These are phyloP conservation scores for Equus przewalskii DNA, from an alignment of 2,113 vertebrate species.

Conservation along the genomic window DNA sequence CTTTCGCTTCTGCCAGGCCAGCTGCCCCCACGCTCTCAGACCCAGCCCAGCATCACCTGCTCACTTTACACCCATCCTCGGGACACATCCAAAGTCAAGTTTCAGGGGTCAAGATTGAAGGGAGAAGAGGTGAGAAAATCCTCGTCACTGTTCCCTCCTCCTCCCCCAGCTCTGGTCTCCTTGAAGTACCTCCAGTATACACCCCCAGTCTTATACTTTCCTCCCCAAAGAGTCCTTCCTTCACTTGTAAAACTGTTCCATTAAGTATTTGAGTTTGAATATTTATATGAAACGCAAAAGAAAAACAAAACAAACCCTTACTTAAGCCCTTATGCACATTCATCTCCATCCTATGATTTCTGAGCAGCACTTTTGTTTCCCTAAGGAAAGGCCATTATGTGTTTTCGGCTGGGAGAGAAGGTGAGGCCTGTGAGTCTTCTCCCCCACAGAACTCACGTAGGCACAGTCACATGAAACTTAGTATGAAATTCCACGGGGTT, in stretches of 20 bases:
- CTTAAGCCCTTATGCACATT: neutral
- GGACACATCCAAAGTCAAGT: neutral
- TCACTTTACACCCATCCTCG: neutral
- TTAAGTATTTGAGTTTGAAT: neutral
- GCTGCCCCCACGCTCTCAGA: fast-evolving
- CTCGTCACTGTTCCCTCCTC: neutral
- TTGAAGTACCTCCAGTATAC: neutral
- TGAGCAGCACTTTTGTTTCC: neutral
- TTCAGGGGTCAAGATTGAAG: neutral
- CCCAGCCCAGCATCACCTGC: neutral
- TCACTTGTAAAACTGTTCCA: neutral
- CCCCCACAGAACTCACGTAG: neutral
- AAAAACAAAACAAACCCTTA: neutral
- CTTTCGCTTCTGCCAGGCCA: neutral
- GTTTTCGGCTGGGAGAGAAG: neutral
- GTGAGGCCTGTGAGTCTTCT: neutral
- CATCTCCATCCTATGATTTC: neutral
- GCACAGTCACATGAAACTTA: neutral
- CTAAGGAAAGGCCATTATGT: neutral
- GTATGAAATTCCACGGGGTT: fast-evolving
- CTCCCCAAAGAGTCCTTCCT: neutral
- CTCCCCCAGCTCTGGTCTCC: neutral
- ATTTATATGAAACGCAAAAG: neutral
- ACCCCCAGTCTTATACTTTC: neutral
- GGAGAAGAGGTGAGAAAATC: neutral